phyloP scores from a whole-genome alignment of 1,140 invertebrate species.

The Eulimnadia texana region DNA sequence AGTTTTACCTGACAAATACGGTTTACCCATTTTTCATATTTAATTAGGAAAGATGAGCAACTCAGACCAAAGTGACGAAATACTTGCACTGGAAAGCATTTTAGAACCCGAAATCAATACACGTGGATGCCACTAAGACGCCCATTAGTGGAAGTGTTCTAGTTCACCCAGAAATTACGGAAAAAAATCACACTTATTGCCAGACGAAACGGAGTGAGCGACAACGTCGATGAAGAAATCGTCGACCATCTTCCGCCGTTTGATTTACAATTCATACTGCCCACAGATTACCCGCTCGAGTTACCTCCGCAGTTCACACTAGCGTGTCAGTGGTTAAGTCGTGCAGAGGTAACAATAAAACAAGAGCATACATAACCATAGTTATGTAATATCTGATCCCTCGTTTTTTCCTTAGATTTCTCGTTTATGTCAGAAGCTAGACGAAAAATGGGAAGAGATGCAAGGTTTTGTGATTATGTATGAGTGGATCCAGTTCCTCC shows the following conservation, averaged over 20 bases:
- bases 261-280: conserved; percentile 35
- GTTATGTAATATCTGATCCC: background rate
- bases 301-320: conserved; percentile 37
- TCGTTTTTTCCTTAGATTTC: conserved; percentile 25
- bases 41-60: background rate
- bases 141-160: conserved; percentile 28
- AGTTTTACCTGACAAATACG: too few relatives aligned
- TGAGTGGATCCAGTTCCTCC: conserved; percentile 40
- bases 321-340: conserved; percentile 38
- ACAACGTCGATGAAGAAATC: conserved; percentile 20
- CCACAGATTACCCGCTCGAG: conserved; percentile 38
- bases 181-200: conserved; percentile 22
- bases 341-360: conserved; percentile 23
- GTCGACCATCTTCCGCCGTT: conserved; percentile 40
- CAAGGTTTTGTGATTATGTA: conserved; percentile 37
- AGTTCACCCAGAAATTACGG: conserved; percentile 25
- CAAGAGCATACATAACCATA: too few relatives aligned
- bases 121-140: conserved; percentile 27
- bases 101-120: conserved; percentile 36
- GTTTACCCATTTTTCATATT: too few relatives aligned
- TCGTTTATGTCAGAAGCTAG: conserved; percentile 38
- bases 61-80: conserved; percentile 34
- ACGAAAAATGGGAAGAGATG: conserved; percentile 37
- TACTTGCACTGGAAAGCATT: conserved; percentile 39
- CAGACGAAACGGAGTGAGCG: conserved; percentile 9